Evolutionary conservation across 2,888 invertebrate genomes (phyloP), one percentile per base, ranked within the genome.

Genomic region (Ormia ochracea): DNA sequence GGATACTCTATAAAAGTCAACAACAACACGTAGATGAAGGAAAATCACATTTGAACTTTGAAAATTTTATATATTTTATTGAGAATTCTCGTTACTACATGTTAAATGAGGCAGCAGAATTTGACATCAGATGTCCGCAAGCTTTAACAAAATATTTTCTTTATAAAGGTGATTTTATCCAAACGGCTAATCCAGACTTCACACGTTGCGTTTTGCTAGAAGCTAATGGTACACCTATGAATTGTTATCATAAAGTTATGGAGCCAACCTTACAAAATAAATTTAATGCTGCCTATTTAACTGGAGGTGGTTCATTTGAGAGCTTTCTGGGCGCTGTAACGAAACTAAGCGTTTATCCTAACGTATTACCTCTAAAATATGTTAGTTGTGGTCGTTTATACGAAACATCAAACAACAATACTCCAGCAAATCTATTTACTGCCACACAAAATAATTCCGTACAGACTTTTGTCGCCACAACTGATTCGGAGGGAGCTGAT

Each of bases 161-260:
- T 0, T 88, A 90, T 21, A 88, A 91, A 0, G 88, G 91, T 6
- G 87, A 91, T n/a, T 94, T 92, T 85, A 86, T 91, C 0, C 93
- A 93, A 84, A 93, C 94, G 84, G 93, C 94, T 0, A 95, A 95
- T 87, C 91, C 95, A 0, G 96, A 96, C 89, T 96, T 96, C 90
- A 91, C 92, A 4, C 93, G 94, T 69, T 94, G 94, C 85, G 89
- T 94, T 1, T 90, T 96, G 3, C 90, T 95, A 5, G 96, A 96
- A 90, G 96, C 85, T 1, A 94, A 56, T 92, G 93, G 92, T 45
- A 90, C 91, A 2, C 90, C 93, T 83, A 84, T 90, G 36, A 85
- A 89, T n/a, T 90, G 92, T 9, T 94, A 94, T 83, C 91, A 93
- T 65, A 85, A 94, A 38, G 91, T 91, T 72, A 91, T 91, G 50